These are phyloP conservation scores for Manacus vitellinus DNA, from an alignment of 2,113 vertebrate species.

Conservation along the genomic window DNA sequence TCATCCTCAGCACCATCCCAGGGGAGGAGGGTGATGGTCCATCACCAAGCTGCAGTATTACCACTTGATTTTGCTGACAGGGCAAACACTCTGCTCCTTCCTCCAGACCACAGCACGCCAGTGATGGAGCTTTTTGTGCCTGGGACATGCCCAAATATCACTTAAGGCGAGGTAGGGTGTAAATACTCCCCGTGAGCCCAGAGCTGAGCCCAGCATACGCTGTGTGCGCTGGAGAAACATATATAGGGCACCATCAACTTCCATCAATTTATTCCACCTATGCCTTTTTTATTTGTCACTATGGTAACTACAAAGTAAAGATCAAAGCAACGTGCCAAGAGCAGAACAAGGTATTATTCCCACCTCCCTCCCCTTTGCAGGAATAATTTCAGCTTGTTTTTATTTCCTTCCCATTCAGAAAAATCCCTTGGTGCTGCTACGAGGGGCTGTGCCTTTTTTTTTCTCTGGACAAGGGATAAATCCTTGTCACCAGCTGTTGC, in stretches of 20 bases:
- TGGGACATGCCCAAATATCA: rapidly evolving
- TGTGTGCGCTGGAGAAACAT: not conserved
- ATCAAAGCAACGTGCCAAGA: slow-evolving; percentile 20
- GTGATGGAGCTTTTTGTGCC: not conserved
- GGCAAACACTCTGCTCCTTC: not conserved
- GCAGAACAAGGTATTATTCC: not conserved
- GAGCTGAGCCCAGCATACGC: rapidly evolving
- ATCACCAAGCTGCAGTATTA: not conserved
- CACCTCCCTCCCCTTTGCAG: not conserved
- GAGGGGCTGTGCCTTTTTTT: not conserved
- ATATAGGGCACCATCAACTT: not conserved
- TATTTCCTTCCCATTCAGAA: slow-evolving; percentile 11
- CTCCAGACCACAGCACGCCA: not conserved
- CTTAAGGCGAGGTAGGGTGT: not conserved
- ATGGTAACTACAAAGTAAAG: slow-evolving; percentile 56
- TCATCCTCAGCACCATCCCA: not conserved
- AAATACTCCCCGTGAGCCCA: not conserved
- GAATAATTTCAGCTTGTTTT: not conserved
- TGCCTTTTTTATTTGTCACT: slow-evolving; percentile 37
- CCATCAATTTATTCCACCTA: slow-evolving; percentile 27
- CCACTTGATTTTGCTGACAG: not conserved
- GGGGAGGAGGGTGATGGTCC: not conserved
- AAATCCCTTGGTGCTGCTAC: not conserved
- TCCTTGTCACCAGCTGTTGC: not conserved
- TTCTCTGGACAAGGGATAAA: not conserved